A percentile compares a stretch with the other conserved stretches of the same genome.
Conservation (phyloP, 2,888 invertebrate genomes). For the Lasioglossum calceatum region DNA sequence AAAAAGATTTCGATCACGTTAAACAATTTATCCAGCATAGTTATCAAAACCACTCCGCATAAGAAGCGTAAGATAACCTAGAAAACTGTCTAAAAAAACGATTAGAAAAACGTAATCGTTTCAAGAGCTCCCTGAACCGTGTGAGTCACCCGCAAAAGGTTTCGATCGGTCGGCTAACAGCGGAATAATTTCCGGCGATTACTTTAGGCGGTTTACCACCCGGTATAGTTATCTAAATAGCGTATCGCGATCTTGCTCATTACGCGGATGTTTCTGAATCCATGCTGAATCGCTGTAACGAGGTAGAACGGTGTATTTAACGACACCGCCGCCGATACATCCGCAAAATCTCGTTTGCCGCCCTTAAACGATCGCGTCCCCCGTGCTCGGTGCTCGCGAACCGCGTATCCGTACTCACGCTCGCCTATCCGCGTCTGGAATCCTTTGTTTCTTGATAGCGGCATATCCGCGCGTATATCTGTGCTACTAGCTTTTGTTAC, state of each 20-base stretch:
- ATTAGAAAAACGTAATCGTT: too few relatives aligned
- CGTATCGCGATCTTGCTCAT: constrained; percentile 8
- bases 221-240: neutral
- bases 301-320: neutral
- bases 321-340: constrained; percentile 2
- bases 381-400: neutral
- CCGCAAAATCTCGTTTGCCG: neutral
- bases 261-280: neutral
- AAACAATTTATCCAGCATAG: too few relatives aligned
- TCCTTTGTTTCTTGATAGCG: constrained; percentile 39
- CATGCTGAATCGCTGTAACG: neutral
- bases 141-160: too few relatives aligned
- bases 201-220: neutral
- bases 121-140: too few relatives aligned
- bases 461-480: constrained; percentile 34
- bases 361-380: constrained; percentile 17
- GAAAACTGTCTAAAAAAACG: too few relatives aligned
- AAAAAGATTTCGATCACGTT: too few relatives aligned
- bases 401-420: neutral
- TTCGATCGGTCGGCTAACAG: neutral
- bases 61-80: too few relatives aligned
- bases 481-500: constrained; percentile 57
- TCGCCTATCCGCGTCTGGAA: constrained; percentile 16
- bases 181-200: neutral
- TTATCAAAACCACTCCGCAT: too few relatives aligned